Evolutionary conservation across 1,140 invertebrate species (phyloP).

Genomic region (Dendroctonus ponderosae): DNA sequence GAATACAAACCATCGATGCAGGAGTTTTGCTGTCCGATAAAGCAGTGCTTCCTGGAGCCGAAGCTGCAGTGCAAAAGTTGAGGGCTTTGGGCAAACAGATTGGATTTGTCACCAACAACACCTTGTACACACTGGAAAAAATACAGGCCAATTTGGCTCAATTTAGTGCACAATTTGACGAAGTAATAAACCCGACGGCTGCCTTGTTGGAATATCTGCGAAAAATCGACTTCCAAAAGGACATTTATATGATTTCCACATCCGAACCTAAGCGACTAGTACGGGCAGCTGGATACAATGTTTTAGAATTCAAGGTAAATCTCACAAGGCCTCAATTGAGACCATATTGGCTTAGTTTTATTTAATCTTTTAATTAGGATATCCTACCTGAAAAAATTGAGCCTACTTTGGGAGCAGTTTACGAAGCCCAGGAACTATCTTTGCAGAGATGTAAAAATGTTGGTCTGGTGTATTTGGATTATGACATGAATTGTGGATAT

Average conservation of each 20-base stretch:
- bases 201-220: slow-evolving; percentile 8
- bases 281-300: slow-evolving; percentile 17
- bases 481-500: slow-evolving; percentile 3
- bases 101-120: slow-evolving; percentile 22
- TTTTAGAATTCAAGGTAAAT: slow-evolving; percentile 19
- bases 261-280: background rate
- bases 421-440: background rate
- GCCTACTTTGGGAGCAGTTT: background rate
- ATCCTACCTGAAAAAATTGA: background rate
- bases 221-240: slow-evolving; percentile 9
- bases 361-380: slow-evolving; percentile 8
- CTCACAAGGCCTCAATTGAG: background rate
- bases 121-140: background rate
- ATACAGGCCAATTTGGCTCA: background rate
- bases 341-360: background rate
- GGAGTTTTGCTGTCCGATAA: slow-evolving; percentile 12
- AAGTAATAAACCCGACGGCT: slow-evolving; percentile 15
- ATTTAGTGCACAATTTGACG: slow-evolving; percentile 3
- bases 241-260: slow-evolving; percentile 12
- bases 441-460: slow-evolving; percentile 25
- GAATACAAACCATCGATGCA: background rate
- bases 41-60: slow-evolving; percentile 11
- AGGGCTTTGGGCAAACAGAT: slow-evolving; percentile 18
- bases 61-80: slow-evolving; percentile 7
- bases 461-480: slow-evolving; percentile 2